Percentiles rank a stretch among this genome's conserved stretches.
Evolutionary conservation across 2,888 invertebrate genomes (phyloP).

Genomic region (Octodonta nipae): DNA sequence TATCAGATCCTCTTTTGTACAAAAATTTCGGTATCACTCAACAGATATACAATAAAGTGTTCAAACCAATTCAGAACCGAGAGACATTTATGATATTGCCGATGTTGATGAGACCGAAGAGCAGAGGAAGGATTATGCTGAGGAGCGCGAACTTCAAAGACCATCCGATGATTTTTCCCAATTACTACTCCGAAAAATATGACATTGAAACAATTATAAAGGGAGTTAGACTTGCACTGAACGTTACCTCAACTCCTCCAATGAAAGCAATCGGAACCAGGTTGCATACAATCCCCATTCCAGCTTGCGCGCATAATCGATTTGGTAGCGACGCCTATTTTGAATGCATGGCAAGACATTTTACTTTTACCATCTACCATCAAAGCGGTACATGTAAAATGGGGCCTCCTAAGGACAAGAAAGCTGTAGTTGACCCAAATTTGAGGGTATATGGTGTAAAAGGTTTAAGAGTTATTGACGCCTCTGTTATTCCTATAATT

Average conservation of each 20-base stretch:
- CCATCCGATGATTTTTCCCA: slow-evolving; percentile 48
- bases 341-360: slow-evolving; percentile 51
- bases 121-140: slow-evolving; percentile 45
- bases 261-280: slow-evolving; percentile 41
- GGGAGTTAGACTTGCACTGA: slow-evolving; percentile 47
- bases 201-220: slow-evolving; percentile 53
- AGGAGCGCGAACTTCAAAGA: slow-evolving; percentile 40
- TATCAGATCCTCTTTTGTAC: slow-evolving; percentile 39
- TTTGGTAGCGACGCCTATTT: slow-evolving; percentile 57
- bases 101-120: slow-evolving; percentile 46
- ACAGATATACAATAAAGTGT: slow-evolving; percentile 29
- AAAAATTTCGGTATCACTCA: slow-evolving; percentile 37
- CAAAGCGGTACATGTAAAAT: slow-evolving; percentile 55
- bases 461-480: slow-evolving; percentile 60
- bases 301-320: slow-evolving; percentile 43
- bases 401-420: slow-evolving; percentile 43
- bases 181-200: slow-evolving; percentile 43
- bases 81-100: slow-evolving; percentile 40
- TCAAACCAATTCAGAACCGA: slow-evolving; percentile 26
- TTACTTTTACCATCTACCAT: slow-evolving; percentile 59
- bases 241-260: slow-evolving; percentile 45
- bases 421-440: slow-evolving; percentile 51
- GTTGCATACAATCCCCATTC: slow-evolving; percentile 46
- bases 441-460: slow-evolving; percentile 52
- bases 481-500: slow-evolving; percentile 67